Base-by-base conservation (phyloP, 2,113 vertebrate species). In the Megaceryle maxima region DNA sequence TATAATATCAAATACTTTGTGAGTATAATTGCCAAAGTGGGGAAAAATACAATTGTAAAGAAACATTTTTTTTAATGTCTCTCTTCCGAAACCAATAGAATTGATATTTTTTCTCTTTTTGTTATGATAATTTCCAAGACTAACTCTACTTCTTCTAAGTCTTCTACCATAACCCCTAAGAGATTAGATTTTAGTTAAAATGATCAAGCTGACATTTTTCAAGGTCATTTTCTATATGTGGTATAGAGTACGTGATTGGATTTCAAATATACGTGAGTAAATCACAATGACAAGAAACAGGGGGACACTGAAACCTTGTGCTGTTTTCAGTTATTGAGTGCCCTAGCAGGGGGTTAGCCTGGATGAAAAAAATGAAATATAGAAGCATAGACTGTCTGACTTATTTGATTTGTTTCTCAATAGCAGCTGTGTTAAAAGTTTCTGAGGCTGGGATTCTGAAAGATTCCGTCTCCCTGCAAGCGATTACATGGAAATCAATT, bases 141-240 rank as follows among this genome's bases (percentile, higher is more conserved):
- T 94, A 95, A 73, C 89, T 94, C 77, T 94, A 95, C 86, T 97
- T 95, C 70, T 90, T 88, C 50, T 63, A 66, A 88, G 46, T 95
- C 92, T 96, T 96, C 93, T 92, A 94, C 88, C 60, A 50, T 94
- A 97, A 95, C 77, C 87, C 80, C 81, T 90, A 92, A 90, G 97
- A 97, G 95, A 96, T 95, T 95, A 95, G 73, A 92, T 97, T 97
- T 97, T 97, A 96, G 96, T 97, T 83, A 94, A 94, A 95, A 83
- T 97, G 95, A 97, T 95, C 93, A 96, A 96, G 80, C 89, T 97
- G 96, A 97, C 97, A 96, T 97, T 97, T 95, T 97, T 95, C 95
- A 96, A 97, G 97, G 96, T 97, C 95, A 93, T 97, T 97, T 97
- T 96, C 94, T 97, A 96, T 97, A 97, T 89, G 97, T 97, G 96